Conservation (phyloP, 2,797 vertebrate species). For the Epinephelus malabaricus region DNA sequence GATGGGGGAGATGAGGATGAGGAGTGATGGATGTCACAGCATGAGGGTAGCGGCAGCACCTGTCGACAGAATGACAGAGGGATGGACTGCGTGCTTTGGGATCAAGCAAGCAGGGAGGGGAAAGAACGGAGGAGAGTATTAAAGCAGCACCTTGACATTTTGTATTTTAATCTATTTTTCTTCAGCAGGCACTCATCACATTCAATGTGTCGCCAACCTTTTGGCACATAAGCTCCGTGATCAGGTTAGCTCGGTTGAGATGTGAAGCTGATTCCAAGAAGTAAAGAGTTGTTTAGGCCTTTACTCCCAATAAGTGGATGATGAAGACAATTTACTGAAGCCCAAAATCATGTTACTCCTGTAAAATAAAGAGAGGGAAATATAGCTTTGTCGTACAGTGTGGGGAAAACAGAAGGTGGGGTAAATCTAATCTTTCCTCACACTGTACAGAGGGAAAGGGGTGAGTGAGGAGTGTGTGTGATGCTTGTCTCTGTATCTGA, state of each 20-base stretch:
- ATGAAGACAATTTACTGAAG: slow-evolving; percentile 52
- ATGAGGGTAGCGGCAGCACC: slow-evolving; percentile 7
- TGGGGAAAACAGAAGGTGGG: background rate
- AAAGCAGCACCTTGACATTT: slow-evolving; percentile 68
- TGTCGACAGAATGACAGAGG: slow-evolving; percentile 39
- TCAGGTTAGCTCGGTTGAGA: slow-evolving; percentile 43
- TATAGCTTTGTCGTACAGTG: slow-evolving; percentile 22
- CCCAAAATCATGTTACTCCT: slow-evolving; percentile 20
- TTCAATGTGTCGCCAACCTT: slow-evolving; percentile 30
- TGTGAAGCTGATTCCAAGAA: slow-evolving; percentile 41
- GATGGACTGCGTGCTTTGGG: slow-evolving; percentile 32
- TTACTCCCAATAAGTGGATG: slow-evolving; percentile 53
- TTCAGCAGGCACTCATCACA: slow-evolving; percentile 30
- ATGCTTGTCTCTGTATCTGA: slow-evolving; percentile 24
- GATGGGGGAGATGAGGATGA: background rate
- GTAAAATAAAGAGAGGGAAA: slow-evolving; percentile 31
- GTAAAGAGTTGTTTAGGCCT: slow-evolving; percentile 34
- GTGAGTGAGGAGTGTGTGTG: background rate
- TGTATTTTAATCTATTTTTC: slow-evolving; percentile 60
- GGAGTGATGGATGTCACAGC: slow-evolving; percentile 56
- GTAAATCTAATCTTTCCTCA: background rate
- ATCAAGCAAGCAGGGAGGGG: slow-evolving; percentile 22
- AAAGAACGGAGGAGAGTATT: slow-evolving; percentile 24
- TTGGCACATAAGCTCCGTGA: slow-evolving; percentile 35
- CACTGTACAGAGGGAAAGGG: slow-evolving; percentile 7